Base-by-base conservation (phyloP, 1,140 invertebrate genomes). In the Drosophila kurseongensis region DNA sequence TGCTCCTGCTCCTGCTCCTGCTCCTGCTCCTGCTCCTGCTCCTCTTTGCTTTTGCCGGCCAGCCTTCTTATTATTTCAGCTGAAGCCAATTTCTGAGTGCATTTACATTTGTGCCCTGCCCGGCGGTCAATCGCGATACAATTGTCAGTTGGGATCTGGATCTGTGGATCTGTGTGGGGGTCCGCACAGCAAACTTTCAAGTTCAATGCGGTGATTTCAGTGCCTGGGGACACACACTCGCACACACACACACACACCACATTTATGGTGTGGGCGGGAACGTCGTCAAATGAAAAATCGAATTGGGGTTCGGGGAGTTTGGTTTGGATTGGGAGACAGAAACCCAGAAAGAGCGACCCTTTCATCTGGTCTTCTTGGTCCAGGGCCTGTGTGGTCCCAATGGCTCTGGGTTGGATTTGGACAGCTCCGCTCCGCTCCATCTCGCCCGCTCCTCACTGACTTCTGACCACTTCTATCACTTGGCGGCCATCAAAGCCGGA, bases 251-350 rank as follows among this genome's bases (percentile, higher is more conserved):
- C 45, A 67, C 23, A 56, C 44, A 61, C 18, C 63, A 55, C 81
- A 85, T 74, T 84, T 80, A 80, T 85, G 73, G 81, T 68, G 82
- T 85, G 78, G 81, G 78, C 78, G 78, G 83, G 52, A 72, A 59
- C 81, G 60, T 88, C 78, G 79, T 89, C 84, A 89, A 88, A 83
- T 88, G 84, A 88, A 83, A 89, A 88, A 88, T 88, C 83, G 83
- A 88, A 83, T 44, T 16, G 27, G 36, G 47, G 42, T 14, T 41
- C 5, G 27, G 27, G 40, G 51, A 13, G 29, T 32, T 32, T 32
- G 29, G 29, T 32, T 32, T 32, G 29, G 29, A 1, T 32, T 38
- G 7, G 41, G 57, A 58, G 55, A 44, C 55, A 44, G 60, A 58
- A 62, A 62, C 52, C 42, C 9, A 18, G 4, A n/a, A 48, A 58